These are phyloP conservation scores for Molorchus minor DNA, from an alignment of 2,888 invertebrate genomes.

Conservation along the genomic window DNA sequence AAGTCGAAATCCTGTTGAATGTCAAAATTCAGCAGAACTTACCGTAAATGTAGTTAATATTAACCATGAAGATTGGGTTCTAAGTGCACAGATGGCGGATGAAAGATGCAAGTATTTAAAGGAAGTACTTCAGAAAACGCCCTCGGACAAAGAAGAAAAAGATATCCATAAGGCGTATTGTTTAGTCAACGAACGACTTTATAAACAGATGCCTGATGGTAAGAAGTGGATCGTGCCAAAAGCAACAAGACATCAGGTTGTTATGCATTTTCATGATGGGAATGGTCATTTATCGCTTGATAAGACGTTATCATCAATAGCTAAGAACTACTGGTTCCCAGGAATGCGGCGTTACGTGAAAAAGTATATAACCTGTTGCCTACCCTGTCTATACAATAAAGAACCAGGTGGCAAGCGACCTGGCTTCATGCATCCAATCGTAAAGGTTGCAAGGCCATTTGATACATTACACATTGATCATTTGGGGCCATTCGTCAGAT, in stretches of 20 bases:
- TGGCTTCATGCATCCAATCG: slow-evolving; percentile 2
- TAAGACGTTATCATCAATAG: not conserved
- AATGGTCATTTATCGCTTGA: not conserved
- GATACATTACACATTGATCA: slow-evolving; percentile 1
- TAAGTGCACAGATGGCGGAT: not conserved
- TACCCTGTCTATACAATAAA: too few species aligned
- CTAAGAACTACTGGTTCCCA: not conserved
- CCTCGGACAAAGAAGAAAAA: not conserved
- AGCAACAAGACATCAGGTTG: too few species aligned
- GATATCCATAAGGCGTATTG: too few species aligned
- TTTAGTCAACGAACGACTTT: not conserved
- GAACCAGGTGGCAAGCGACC: too few species aligned
- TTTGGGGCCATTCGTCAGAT: slow-evolving; percentile 4
- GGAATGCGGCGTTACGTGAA: not conserved
- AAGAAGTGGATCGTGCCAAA: too few species aligned
- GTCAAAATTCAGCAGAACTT: not conserved
- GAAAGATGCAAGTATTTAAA: not conserved
- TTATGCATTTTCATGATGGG: not conserved
- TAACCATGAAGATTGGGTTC: not conserved
- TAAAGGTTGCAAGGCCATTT: not conserved
- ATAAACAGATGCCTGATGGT: not conserved
- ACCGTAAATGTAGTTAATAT: not conserved
- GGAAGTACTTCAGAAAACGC: not conserved
- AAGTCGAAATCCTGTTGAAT: not conserved
- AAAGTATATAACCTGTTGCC: too few species aligned